Evolutionary conservation across 2,888 invertebrate genomes (phyloP).

Genomic region (Dryobotodes eremita): DNA sequence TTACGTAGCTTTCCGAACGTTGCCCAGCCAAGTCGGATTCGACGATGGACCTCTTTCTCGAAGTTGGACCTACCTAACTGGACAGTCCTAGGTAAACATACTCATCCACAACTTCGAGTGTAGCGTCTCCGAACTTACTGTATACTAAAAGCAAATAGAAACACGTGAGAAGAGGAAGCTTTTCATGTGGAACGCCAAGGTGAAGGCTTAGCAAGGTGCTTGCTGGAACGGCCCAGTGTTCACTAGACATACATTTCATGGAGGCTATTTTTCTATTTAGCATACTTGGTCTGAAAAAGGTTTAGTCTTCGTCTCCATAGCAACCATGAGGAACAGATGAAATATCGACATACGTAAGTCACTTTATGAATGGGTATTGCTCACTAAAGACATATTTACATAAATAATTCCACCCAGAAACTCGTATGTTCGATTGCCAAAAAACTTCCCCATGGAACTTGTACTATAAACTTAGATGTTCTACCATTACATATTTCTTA

Average conservation of each 20-base stretch:
- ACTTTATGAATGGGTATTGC: constrained; percentile 2
- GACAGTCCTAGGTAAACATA: too few species aligned
- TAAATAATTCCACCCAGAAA: constrained; percentile 27
- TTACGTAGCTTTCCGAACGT: too few species aligned
- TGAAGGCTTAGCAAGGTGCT: neutral
- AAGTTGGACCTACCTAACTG: too few species aligned
- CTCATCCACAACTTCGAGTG: too few species aligned
- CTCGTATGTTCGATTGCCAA: constrained; percentile 45
- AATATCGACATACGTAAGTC: neutral
- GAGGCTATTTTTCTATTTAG: neutral
- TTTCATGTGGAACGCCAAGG: neutral
- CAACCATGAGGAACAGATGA: neutral
- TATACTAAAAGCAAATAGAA: neutral
- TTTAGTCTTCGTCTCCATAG: too few species aligned
- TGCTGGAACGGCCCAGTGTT: neutral
- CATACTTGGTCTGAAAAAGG: neutral
- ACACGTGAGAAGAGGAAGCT: too few species aligned
- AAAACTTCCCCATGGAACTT: constrained; percentile 36
- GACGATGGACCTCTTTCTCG: too few species aligned
- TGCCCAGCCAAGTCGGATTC: too few species aligned
- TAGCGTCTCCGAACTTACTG: neutral
- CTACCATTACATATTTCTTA: constrained; percentile 32
- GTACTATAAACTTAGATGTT: constrained; percentile 39
- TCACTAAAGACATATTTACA: constrained; percentile 30
- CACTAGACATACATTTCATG: neutral